Percentiles rank a stretch among this genome's conserved stretches.
These are phyloP conservation scores for Dysidea cf. avara DNA, from an alignment of 37 sponge, comb jelly and placozoan species.

Conservation along the genomic window DNA sequence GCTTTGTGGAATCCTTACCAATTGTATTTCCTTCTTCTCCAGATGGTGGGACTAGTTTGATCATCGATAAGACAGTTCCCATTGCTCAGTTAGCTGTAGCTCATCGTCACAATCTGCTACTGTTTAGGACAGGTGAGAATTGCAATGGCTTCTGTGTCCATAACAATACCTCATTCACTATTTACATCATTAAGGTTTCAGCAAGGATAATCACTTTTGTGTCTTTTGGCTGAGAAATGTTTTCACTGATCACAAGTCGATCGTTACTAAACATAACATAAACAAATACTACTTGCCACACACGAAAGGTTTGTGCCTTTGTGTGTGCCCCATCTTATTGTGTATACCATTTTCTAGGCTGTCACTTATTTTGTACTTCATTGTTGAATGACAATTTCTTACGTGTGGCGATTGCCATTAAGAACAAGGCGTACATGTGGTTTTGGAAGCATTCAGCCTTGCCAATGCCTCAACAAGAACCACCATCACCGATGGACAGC, in stretches of 20 bases:
- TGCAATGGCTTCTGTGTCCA: not conserved
- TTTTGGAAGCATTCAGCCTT: constrained; percentile 61
- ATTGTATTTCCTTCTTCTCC: not conserved
- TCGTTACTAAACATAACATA: constrained; percentile 15
- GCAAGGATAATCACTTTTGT: too few relatives aligned
- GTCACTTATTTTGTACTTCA: constrained; percentile 62
- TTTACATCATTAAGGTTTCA: not conserved
- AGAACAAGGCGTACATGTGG: constrained; percentile 68
- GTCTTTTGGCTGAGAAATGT: too few relatives aligned
- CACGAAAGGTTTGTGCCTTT: too few relatives aligned
- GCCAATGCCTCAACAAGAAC: not conserved
- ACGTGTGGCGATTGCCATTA: constrained; percentile 69
- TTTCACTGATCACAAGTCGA: too few relatives aligned
- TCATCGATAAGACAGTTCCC: constrained; percentile 52
- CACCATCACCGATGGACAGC: constrained; percentile 8
- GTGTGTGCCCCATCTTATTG: too few relatives aligned
- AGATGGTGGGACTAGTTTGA: constrained; percentile 54
- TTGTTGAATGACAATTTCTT: constrained; percentile 56
- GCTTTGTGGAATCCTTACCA: not conserved
- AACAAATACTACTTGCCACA: constrained; percentile 27
- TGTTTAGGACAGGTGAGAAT: constrained; percentile 64
- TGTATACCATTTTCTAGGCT: constrained; percentile 3
- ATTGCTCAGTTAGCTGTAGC: constrained; percentile 70
- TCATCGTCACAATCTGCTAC: constrained; percentile 51
- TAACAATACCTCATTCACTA: not conserved